A percentile compares a stretch with the other conserved stretches of the same genome.
These are phyloP conservation scores for Seriola dumerili DNA, from an alignment of 2,113 vertebrate species.

Conservation along the genomic window DNA sequence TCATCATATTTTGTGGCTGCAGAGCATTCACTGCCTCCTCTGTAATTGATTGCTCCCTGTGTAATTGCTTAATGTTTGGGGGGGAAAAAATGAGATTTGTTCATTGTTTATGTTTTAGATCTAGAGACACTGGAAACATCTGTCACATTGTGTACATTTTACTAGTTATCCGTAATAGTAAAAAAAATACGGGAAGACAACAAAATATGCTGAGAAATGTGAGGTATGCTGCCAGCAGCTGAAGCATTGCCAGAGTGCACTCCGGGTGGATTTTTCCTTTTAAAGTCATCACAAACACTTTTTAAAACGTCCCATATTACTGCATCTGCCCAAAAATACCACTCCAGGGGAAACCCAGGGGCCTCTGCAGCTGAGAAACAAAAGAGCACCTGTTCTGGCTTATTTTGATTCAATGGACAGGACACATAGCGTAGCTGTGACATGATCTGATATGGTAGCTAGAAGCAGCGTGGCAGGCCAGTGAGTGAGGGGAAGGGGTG, in stretches of 20 bases:
- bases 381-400: slow-evolving; percentile 71
- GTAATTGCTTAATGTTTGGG: neutral
- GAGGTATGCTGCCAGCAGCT: slow-evolving; percentile 40
- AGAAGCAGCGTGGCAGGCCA: slow-evolving; percentile 40
- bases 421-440: slow-evolving; percentile 56
- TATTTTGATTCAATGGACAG: slow-evolving; percentile 57
- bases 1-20: neutral
- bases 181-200: slow-evolving; percentile 19
- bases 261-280: slow-evolving; percentile 17
- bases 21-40: too few species aligned
- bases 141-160: slow-evolving; percentile 24
- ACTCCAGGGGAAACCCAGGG: slow-evolving; percentile 24
- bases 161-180: neutral
- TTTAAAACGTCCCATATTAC: slow-evolving; percentile 2
- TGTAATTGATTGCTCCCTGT: neutral
- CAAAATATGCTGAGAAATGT: slow-evolving; percentile 4
- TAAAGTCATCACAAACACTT: slow-evolving; percentile 42
- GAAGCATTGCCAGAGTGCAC: neutral
- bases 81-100: neutral
- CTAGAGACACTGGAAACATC: slow-evolving; percentile 23
- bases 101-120: slow-evolving; percentile 12
- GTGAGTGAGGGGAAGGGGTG: slow-evolving; percentile 1
- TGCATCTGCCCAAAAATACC: slow-evolving; percentile 29
- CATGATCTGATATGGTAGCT: slow-evolving; percentile 50
- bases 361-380: slow-evolving; percentile 53